Evolutionary conservation across 2,113 vertebrate genomes (phyloP).

Genomic region (Mormyrus iriodes): DNA sequence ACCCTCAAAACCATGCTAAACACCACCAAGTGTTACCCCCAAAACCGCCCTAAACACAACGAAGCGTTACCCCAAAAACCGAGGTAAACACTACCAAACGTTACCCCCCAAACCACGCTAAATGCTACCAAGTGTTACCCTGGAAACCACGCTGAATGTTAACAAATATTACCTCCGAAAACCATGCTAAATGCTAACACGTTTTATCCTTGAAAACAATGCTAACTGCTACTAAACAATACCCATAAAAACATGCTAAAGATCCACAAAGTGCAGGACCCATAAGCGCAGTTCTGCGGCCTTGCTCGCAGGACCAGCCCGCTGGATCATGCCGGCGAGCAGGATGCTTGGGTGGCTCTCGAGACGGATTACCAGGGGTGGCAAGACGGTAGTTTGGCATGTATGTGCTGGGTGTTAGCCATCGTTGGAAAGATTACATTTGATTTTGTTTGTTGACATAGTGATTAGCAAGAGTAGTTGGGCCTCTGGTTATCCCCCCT

Average conservation of each 20-base stretch:
- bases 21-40: too few relatives aligned
- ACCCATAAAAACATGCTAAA: neutral
- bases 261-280: neutral
- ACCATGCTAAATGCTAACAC: neutral
- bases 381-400: neutral
- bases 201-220: neutral
- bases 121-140: too few relatives aligned
- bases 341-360: neutral
- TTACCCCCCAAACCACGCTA: too few relatives aligned
- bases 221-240: neutral
- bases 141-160: too few relatives aligned
- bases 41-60: too few relatives aligned
- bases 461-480: neutral
- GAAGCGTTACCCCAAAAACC: too few relatives aligned
- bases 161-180: neutral
- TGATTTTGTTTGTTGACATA: conserved; percentile 5
- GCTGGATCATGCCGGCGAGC: neutral
- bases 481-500: neutral
- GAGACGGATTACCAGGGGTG: neutral
- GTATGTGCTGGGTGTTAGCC: neutral
- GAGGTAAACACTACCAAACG: too few relatives aligned
- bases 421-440: neutral
- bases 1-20: too few relatives aligned
- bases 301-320: neutral
- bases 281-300: conserved; percentile 26